Percentiles rank a stretch among this genome's conserved stretches.
Evolutionary conservation across 2,797 vertebrate species (phyloP).

Genomic region (Phrynocephalus forsythii): DNA sequence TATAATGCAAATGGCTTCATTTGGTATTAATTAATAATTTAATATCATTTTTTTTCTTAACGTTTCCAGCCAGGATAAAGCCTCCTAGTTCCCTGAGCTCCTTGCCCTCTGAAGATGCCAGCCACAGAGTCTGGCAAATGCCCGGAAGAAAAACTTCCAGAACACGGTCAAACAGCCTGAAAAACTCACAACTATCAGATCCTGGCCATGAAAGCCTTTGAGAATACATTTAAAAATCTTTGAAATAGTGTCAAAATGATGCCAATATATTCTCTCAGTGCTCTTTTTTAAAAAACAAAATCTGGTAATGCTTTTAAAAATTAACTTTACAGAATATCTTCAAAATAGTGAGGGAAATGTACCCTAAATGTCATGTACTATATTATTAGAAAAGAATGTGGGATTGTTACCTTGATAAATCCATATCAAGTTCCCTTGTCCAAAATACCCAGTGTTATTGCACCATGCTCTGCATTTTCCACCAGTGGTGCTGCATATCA

Average conservation of each 20-base stretch:
- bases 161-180: too few relatives aligned
- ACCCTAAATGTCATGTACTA: neutral
- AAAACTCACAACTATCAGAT: too few relatives aligned
- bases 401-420: neutral
- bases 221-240: neutral
- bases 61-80: neutral
- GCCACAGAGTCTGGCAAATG: too few relatives aligned
- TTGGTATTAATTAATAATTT: constrained; percentile 38
- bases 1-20: constrained; percentile 17
- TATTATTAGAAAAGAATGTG: neutral
- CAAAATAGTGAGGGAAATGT: neutral
- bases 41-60: neutral
- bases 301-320: neutral
- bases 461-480: too few relatives aligned
- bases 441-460: too few relatives aligned
- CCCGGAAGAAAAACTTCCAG: too few relatives aligned
- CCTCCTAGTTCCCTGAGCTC: neutral
- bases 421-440: too few relatives aligned
- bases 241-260: neutral
- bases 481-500: too few relatives aligned
- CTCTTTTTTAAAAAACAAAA: neutral
- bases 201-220: too few relatives aligned
- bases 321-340: neutral
- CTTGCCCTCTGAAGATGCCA: too few relatives aligned
- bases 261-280: neutral